Base-by-base conservation (phyloP, 2,888 invertebrate species). In the Sialis fuliginosa region DNA sequence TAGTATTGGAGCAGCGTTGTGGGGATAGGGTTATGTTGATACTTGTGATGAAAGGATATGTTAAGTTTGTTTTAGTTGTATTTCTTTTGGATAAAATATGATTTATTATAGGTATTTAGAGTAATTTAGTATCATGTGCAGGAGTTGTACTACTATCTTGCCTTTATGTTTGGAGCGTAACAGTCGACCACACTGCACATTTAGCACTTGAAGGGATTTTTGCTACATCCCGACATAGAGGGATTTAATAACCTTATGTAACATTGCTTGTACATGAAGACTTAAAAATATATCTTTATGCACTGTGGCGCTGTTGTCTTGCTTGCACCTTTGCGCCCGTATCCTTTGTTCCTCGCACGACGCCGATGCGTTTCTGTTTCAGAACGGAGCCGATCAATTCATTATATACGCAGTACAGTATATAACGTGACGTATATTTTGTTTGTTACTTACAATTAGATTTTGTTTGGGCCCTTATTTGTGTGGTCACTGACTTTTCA, bases 211-310 rank as follows among this genome's bases (percentile, higher is more conserved):
- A 37, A 37, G 37, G 37, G 37, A 37, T 10, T 37, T 10, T 10
- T 37, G 37, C 48, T 39, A 57, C 60, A 56, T 62, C 63, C 64
- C 65, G 61, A 65, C 66, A 66, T 67, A 66, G 50, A 64, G 58
- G 56, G 66, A 65, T 66, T 62, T 61, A 50, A 48, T 50, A 67
- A 71, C 72, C 74, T 72, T 74, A 72, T 75, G 70, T 74, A 74
- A 67, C 74, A 75, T 75, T 75, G 77, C 78, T 78, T 78, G 77
- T 77, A 78, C 74, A 77, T 77, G 77, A 77, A 76, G 72, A 77
- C 77, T 77, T 75, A 74, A 77, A 22, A 76, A 75, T 71, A 72
- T 77, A 77, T 77, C 77, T 77, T 77, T 76, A 78, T 76, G 77
- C 78, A 78, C 77, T 75, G 72, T 73, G 47, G 34, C 13, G 30